Conservation (phyloP, 53 echinoderm and acorn worm genomes). For the Patiria pectinifera region DNA sequence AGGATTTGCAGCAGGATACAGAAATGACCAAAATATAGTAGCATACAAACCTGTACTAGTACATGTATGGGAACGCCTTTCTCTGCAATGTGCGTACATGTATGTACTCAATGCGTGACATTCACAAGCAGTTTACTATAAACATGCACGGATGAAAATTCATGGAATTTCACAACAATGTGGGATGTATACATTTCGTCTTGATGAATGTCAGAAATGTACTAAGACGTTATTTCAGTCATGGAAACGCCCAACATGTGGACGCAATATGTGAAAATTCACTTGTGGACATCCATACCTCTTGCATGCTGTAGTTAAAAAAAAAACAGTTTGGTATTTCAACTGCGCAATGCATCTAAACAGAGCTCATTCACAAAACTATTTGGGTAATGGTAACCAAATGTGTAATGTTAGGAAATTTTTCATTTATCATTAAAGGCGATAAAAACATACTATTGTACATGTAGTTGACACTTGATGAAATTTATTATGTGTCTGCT, state of each 20-base stretch:
- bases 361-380: too few species aligned
- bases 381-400: too few species aligned
- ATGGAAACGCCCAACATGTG: neutral
- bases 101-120: neutral
- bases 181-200: slow-evolving; percentile 7
- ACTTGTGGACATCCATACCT: neutral
- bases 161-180: slow-evolving; percentile 19
- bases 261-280: neutral
- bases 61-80: too few species aligned
- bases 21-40: neutral
- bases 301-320: neutral
- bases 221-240: neutral
- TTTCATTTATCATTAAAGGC: too few species aligned
- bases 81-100: neutral
- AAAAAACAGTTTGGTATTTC: too few species aligned
- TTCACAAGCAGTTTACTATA: slow-evolving; percentile 1
- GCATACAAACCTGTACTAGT: too few species aligned
- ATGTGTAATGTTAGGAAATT: too few species aligned
- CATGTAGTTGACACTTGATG: too few species aligned
- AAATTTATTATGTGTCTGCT: too few species aligned
- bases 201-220: slow-evolving; percentile 8
- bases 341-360: too few species aligned
- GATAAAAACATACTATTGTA: too few species aligned
- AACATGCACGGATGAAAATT: neutral
- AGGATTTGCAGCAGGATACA: neutral